Percentiles rank a stretch among this genome's conserved stretches.
Conservation (phyloP, 2,113 vertebrate species). For the Sminthopsis crassicaudata region DNA sequence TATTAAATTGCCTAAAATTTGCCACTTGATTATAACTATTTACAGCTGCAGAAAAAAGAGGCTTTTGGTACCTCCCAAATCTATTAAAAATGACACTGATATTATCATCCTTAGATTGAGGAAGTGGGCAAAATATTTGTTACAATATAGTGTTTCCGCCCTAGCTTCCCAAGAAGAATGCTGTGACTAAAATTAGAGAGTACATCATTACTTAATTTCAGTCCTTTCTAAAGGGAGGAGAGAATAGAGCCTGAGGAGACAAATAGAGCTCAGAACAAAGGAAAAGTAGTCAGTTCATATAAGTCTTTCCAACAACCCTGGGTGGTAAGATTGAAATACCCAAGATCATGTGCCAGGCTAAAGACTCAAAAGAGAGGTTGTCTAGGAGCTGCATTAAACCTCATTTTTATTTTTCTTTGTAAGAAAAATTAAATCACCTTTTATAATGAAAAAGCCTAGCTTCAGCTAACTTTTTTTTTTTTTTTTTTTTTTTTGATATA, state of each 20-base stretch:
- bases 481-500: no score
- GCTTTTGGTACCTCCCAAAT: constrained; percentile 74
- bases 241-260: constrained; percentile 74
- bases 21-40: constrained; percentile 78
- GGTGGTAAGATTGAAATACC: constrained; percentile 74
- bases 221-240: constrained; percentile 76
- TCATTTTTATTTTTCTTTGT: constrained; percentile 63
- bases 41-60: constrained; percentile 70
- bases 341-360: constrained; percentile 71
- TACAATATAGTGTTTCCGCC: constrained; percentile 75
- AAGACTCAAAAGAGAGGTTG: constrained; percentile 70
- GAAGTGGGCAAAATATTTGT: constrained; percentile 75
- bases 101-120: constrained; percentile 76
- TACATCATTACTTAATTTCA: constrained; percentile 78
- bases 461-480: constrained; percentile 16
- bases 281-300: constrained; percentile 70
- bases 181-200: constrained; percentile 77
- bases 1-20: constrained; percentile 73
- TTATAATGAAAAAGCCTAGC: constrained; percentile 54
- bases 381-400: constrained; percentile 54
- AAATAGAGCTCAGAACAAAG: constrained; percentile 80
- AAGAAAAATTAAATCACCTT: constrained; percentile 58
- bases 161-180: constrained; percentile 71
- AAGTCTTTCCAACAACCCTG: constrained; percentile 68
- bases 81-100: constrained; percentile 74